A percentile compares a stretch with the other conserved stretches of the same genome.
phyloP scores from a whole-genome alignment of 1,140 invertebrate species.

The Bombus sylvicola region DNA sequence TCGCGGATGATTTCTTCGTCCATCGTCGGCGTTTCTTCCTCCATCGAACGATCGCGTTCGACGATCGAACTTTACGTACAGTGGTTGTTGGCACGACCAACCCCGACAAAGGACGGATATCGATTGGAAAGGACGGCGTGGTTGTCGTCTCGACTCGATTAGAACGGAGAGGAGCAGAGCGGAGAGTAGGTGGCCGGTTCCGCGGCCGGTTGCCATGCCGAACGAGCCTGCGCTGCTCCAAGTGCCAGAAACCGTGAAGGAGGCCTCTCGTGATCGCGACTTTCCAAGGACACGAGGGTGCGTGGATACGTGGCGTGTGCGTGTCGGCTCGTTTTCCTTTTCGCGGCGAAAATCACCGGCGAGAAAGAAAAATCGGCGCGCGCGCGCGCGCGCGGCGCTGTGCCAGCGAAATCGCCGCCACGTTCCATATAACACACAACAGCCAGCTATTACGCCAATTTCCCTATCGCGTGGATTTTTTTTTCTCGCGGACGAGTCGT shows the following conservation, averaged over 20 bases:
- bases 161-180: conserved; percentile 10
- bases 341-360: conserved; percentile 57
- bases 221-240: conserved; percentile 18
- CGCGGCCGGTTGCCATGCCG: conserved; percentile 50
- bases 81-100: background rate
- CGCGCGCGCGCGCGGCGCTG: background rate
- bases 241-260: conserved; percentile 67
- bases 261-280: conserved; percentile 60
- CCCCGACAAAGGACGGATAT: background rate
- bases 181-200: conserved; percentile 10
- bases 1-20: conserved; percentile 60
- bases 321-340: conserved; percentile 60
- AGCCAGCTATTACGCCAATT: conserved; percentile 37
- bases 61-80: too few species aligned
- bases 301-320: conserved; percentile 46
- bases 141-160: conserved; percentile 16
- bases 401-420: conserved; percentile 59
- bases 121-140: background rate
- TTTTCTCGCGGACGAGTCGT: too few species aligned
- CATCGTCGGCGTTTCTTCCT: conserved; percentile 32
- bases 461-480: conserved; percentile 31
- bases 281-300: conserved; percentile 69
- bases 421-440: conserved; percentile 58
- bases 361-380: conserved; percentile 45
- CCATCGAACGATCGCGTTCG: fast-evolving